Percentiles rank a stretch among this genome's conserved stretches.
phyloP scores from a whole-genome alignment of 2,888 invertebrate genomes.

The Tipula confusa region DNA sequence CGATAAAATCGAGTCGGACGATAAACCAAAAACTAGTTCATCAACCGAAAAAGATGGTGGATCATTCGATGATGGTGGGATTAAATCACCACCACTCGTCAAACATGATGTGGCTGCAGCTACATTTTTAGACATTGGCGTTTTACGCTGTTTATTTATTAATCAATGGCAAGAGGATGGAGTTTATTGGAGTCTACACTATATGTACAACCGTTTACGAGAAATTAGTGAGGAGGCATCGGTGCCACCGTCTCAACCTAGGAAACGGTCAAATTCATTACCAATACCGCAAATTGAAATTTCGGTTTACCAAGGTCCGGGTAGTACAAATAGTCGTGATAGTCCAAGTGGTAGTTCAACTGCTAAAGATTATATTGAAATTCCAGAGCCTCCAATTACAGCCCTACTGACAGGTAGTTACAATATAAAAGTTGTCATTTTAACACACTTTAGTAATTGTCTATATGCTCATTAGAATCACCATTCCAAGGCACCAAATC shows the following conservation, averaged over 20 bases:
- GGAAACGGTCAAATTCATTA: slow-evolving; percentile 86
- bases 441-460: too few relatives aligned
- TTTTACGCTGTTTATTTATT: slow-evolving; percentile 90
- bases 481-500: slow-evolving; percentile 35
- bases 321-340: slow-evolving; percentile 46
- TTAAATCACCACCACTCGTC: slow-evolving; percentile 38
- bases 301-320: slow-evolving; percentile 76
- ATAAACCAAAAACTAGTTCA: slow-evolving; percentile 46
- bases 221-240: slow-evolving; percentile 80
- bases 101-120: slow-evolving; percentile 70
- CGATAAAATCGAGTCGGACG: slow-evolving; percentile 45
- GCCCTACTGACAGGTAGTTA: slow-evolving; percentile 41
- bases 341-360: slow-evolving; percentile 48
- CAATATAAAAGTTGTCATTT: too few relatives aligned
- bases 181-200: slow-evolving; percentile 94
- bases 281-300: slow-evolving; percentile 92
- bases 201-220: slow-evolving; percentile 78
- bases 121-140: slow-evolving; percentile 94
- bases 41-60: slow-evolving; percentile 70
- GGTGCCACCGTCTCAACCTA: slow-evolving; percentile 69
- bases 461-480: slow-evolving; percentile 31
- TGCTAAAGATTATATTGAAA: slow-evolving; percentile 70
- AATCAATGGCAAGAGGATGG: slow-evolving; percentile 98
- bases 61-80: slow-evolving; percentile 60
- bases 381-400: slow-evolving; percentile 65